Evolutionary conservation across 2,797 vertebrate genomes (phyloP).

Genomic region (Emys orbicularis): DNA sequence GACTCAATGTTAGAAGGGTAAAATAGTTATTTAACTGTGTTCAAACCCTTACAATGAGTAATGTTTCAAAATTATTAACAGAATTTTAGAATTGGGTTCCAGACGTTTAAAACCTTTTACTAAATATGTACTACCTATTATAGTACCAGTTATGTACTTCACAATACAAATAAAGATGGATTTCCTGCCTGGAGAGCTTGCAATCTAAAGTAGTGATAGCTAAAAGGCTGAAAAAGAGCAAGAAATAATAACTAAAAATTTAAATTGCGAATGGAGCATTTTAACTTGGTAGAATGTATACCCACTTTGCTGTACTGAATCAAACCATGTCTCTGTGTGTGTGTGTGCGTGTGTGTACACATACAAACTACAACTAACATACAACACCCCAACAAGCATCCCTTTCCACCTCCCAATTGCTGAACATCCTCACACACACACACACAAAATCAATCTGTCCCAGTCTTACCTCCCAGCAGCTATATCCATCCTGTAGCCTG

Average conservation of each 20-base stretch:
- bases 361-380: neutral
- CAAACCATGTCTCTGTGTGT: neutral
- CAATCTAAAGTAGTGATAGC: neutral
- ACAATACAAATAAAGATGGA: neutral
- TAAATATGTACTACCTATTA: neutral
- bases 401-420: constrained; percentile 14
- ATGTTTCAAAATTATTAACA: neutral
- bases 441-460: neutral
- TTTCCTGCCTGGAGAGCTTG: neutral
- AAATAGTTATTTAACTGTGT: neutral
- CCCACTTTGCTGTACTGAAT: neutral
- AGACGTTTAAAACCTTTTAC: neutral
- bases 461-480: neutral
- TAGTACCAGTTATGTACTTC: neutral
- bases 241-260: neutral
- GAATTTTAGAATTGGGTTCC: neutral
- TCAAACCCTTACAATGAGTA: neutral
- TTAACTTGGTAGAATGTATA: neutral
- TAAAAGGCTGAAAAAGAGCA: neutral
- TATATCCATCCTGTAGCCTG: neutral
- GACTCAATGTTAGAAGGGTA: neutral
- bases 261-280: neutral
- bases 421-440: neutral
- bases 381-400: accelerated
- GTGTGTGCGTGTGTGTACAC: accelerated